phyloP scores from a whole-genome alignment of 1,140 invertebrate species.

The Dreissena polymorpha region DNA sequence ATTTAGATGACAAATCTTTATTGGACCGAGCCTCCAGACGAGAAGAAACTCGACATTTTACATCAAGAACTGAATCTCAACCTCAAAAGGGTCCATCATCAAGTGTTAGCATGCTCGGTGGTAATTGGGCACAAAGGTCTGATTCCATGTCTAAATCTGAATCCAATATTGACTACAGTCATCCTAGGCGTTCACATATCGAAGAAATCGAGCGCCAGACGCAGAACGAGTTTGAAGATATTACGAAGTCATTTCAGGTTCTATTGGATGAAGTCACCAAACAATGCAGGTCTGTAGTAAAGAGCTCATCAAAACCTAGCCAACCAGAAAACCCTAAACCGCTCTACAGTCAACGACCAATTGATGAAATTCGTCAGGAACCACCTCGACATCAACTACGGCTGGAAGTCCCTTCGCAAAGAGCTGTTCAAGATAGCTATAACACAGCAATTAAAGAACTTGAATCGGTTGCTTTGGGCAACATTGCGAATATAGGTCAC shows the following conservation, averaged over 20 bases:
- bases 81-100: background rate
- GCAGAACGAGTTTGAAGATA: slow-evolving; percentile 72
- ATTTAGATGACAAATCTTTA: slow-evolving; percentile 63
- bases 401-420: slow-evolving; percentile 14
- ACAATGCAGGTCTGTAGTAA: slow-evolving; percentile 42
- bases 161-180: slow-evolving; percentile 24
- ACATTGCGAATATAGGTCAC: background rate
- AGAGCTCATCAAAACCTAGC: background rate
- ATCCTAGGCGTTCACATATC: slow-evolving; percentile 55
- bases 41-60: slow-evolving; percentile 46
- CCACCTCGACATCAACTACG: slow-evolving; percentile 41
- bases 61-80: slow-evolving; percentile 16
- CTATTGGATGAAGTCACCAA: slow-evolving; percentile 71
- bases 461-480: slow-evolving; percentile 40
- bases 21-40: slow-evolving; percentile 53
- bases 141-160: no score
- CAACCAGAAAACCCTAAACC: background rate
- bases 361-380: slow-evolving; percentile 54
- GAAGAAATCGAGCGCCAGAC: slow-evolving; percentile 67
- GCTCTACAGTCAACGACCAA: slow-evolving; percentile 41
- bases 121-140: background rate
- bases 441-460: slow-evolving; percentile 49
- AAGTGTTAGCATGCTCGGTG: background rate
- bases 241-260: slow-evolving; percentile 74
- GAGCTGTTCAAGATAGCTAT: slow-evolving; percentile 30